Base-by-base conservation (phyloP, 92 coral and sea anemone species). In the Galaxea fascicularis region DNA sequence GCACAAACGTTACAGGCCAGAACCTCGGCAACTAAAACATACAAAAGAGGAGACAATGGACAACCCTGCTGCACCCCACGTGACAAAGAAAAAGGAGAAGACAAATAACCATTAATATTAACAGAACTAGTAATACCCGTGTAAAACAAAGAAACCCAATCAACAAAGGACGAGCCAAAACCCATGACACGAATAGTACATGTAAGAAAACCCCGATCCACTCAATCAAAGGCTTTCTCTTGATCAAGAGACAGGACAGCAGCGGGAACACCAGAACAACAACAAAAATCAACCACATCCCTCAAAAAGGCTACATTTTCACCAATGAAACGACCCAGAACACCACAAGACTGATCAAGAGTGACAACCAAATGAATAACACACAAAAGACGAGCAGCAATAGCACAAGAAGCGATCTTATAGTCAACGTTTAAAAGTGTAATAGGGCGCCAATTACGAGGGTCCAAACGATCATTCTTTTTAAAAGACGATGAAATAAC, bases 51-150 rank as follows among this genome's bases (percentile, higher is more conserved):
- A 15, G 80, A 72, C 21, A 83, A 60, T 0, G 79, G 65, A 22
- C 82, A 77, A 4, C 88, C 82, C 27, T 84, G 88, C 0, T 82
- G 46, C 16, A 84, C 88, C 0, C 88, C 88, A 4, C 76, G 60
- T 9, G 76, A 56, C 28, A 64, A 44, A 0, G 54, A 6, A 28
- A 84, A 84, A 26, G 26, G 30, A 5, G 25, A 21, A 13, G 82
- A 84, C 15, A 63, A 6, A 29, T 30, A 59, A 31, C 89, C 84
- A 30, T 85, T 76, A 10, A 75, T 58, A 8, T 28, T 45, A 14
- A 78, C 71, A 10, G 51, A 14, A 39, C 85, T 77, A 0, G 14
- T 44, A 21, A 85, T 53, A 10, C 13, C 39, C 0, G 65, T 28
- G 21, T 85, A 85, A 0, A 85, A 29, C 10, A 71, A 31, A 9